A percentile compares a stretch with the other conserved stretches of the same genome.
phyloP scores from a whole-genome alignment of 2,888 invertebrate genomes.

The Drosophila helvetica region DNA sequence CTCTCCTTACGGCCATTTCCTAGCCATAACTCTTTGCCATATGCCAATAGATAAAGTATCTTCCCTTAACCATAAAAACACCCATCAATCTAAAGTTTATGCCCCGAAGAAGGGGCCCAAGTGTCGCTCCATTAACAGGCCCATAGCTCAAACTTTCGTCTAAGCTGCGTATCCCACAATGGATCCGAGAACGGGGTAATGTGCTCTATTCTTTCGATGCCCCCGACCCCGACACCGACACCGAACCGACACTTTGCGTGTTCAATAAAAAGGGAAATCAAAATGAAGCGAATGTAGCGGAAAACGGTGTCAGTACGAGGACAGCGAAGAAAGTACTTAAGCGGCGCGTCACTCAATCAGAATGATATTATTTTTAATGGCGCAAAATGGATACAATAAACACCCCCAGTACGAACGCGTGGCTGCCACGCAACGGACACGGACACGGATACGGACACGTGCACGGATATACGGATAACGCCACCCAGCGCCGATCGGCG shows the following conservation, averaged over 20 bases:
- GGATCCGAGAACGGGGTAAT: conserved; percentile 27
- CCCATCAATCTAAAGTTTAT: neutral
- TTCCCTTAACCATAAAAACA: neutral
- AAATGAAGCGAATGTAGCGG: conserved; percentile 33
- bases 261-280: conserved; percentile 68
- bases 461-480: conserved; percentile 1
- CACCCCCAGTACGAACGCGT: conserved; percentile 55
- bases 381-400: conserved; percentile 64
- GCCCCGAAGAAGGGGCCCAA: neutral
- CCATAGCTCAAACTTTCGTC: conserved; percentile 27
- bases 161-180: conserved; percentile 44
- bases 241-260: conserved; percentile 69
- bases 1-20: neutral
- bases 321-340: conserved; percentile 75
- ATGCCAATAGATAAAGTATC: neutral
- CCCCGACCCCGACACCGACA: too few species aligned
- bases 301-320: conserved; percentile 75
- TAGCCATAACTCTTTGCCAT: neutral
- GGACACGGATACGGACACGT: conserved; percentile 18
- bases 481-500: too few species aligned
- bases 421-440: conserved; percentile 64
- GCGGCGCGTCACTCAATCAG: conserved; percentile 79
- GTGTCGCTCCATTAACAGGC: conserved; percentile 17
- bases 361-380: conserved; percentile 80
- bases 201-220: conserved; percentile 19